Evolutionary conservation across 2,113 vertebrate species (phyloP).

Genomic region (Synodontis membranacea): DNA sequence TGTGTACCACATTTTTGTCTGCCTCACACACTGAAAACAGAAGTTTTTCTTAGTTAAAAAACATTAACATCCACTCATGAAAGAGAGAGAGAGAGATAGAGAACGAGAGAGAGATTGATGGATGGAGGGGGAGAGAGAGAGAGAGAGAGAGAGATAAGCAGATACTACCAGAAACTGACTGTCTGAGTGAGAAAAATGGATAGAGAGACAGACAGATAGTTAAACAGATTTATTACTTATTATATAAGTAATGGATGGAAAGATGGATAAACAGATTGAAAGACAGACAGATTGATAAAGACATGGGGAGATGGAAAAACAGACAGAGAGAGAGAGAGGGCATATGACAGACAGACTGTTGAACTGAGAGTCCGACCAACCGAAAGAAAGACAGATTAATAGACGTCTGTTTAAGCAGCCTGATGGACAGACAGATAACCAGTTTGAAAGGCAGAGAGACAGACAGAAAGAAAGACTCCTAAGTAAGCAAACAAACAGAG

Average conservation of each 20-base stretch:
- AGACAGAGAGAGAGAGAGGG: neutral
- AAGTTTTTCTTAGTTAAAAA: neutral
- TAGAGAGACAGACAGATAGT: neutral
- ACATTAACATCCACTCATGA: neutral
- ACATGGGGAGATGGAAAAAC: neutral
- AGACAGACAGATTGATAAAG: neutral
- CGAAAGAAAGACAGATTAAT: neutral
- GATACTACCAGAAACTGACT: neutral
- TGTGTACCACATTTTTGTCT: conserved; percentile 2
- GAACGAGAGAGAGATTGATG: neutral
- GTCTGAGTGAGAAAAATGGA: neutral
- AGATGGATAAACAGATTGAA: neutral
- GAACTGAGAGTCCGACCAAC: no score
- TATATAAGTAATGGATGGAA: neutral
- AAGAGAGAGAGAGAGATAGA: neutral
- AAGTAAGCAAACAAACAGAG: neutral
- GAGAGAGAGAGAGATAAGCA: neutral
- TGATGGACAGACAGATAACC: neutral
- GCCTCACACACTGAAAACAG: conserved; percentile 14
- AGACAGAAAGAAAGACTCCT: neutral
- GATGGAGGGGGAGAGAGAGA: neutral
- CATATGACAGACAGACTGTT: no score
- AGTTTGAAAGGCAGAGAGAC: neutral
- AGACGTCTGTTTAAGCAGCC: neutral
- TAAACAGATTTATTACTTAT: no score